phyloP scores from a whole-genome alignment of 2,113 vertebrate species.

The Strix uralensis region DNA sequence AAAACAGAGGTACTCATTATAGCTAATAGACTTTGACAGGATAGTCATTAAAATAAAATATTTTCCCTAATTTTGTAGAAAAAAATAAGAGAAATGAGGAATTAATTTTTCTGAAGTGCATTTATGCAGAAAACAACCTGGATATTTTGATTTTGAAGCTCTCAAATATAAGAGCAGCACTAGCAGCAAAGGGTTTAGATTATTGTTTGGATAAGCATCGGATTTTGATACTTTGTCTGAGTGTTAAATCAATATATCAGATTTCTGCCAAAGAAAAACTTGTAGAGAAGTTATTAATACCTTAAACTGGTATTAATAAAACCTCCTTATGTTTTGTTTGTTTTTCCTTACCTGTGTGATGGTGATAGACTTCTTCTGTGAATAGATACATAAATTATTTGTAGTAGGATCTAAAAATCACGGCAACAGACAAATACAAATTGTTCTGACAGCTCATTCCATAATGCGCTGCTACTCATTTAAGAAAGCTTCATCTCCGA shows the following conservation, averaged over 20 bases:
- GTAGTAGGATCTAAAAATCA: neutral
- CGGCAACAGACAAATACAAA: neutral
- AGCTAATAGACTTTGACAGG: slow-evolving; percentile 28
- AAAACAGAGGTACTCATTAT: slow-evolving; percentile 25
- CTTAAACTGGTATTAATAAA: neutral
- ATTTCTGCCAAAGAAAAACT: neutral
- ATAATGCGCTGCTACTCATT: neutral
- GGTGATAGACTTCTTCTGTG: neutral
- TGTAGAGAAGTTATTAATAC: neutral
- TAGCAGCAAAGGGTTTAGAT: neutral
- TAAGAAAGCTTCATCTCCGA: neutral
- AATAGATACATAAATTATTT: neutral
- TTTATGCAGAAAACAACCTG: neutral
- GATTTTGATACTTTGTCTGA: neutral
- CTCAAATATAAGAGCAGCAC: neutral
- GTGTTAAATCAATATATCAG: neutral
- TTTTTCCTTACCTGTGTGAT: neutral
- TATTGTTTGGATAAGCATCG: neutral
- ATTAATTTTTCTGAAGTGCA: neutral
- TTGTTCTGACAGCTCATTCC: neutral
- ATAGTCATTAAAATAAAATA: slow-evolving; percentile 19
- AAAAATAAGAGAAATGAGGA: neutral
- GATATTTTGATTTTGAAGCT: neutral
- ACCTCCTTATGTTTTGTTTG: neutral
- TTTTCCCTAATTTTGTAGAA: neutral